Evolutionary conservation across 2,797 vertebrate genomes (phyloP).

Genomic region (Gobio occitaniae): DNA sequence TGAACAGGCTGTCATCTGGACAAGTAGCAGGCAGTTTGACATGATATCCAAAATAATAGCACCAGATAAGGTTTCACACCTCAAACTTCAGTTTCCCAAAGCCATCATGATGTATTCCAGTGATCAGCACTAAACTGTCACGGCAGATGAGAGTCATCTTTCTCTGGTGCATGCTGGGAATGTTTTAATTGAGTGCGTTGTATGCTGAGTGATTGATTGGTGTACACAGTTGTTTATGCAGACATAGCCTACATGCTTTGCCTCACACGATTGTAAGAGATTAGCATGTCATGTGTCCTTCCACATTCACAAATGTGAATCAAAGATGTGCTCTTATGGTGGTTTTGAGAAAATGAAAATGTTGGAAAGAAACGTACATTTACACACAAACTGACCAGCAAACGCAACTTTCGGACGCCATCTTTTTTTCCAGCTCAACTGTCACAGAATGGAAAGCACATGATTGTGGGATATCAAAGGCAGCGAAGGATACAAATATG

Average conservation of each 20-base stretch:
- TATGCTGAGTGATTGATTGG: neutral
- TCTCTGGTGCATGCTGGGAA: conserved; percentile 19
- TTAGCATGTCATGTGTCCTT: neutral
- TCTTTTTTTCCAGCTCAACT: too few species aligned
- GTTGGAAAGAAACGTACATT: too few species aligned
- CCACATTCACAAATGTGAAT: neutral
- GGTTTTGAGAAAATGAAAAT: neutral
- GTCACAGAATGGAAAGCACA: too few species aligned
- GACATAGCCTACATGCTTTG: neutral
- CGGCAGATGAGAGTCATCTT: conserved; percentile 6
- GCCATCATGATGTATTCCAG: conserved; percentile 34
- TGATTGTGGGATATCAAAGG: too few species aligned
- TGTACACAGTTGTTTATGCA: neutral
- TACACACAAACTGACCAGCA: too few species aligned
- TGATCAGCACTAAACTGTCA: neutral
- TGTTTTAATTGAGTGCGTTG: neutral
- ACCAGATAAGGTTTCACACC: conserved; percentile 54
- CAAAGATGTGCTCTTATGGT: neutral
- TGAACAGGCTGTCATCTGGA: conserved; percentile 23
- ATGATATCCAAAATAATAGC: conserved; percentile 55
- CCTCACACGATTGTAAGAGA: neutral
- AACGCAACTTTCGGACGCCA: too few species aligned
- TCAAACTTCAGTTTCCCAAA: conserved; percentile 41
- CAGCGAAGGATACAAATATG: too few species aligned
- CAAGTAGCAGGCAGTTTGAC: conserved; percentile 54